Conservation (phyloP, 1,140 invertebrate genomes). For the Drosophila seguyi region DNA sequence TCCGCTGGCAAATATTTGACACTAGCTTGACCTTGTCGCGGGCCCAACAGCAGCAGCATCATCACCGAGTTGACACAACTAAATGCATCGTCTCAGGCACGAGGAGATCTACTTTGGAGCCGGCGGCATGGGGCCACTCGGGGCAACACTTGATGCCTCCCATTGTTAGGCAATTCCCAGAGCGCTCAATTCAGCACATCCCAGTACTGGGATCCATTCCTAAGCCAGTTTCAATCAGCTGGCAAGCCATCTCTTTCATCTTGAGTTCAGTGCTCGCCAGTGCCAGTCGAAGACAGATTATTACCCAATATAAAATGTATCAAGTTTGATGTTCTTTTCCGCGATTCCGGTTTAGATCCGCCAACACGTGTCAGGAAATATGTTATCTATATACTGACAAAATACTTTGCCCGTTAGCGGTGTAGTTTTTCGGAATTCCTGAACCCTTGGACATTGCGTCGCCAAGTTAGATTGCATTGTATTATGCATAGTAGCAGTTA, state of each 20-base stretch:
- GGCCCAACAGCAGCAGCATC: slow-evolving; percentile 25
- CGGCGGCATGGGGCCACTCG: not conserved
- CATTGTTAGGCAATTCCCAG: slow-evolving; percentile 23
- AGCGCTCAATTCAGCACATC: not conserved
- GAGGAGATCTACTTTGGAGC: slow-evolving; percentile 19
- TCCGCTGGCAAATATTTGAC: slow-evolving; percentile 63
- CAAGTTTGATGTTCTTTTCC: not conserved
- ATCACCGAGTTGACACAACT: slow-evolving; percentile 52
- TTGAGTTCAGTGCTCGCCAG: slow-evolving; percentile 8
- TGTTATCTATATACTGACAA: not conserved
- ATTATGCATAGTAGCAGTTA: not conserved
- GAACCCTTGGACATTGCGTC: slow-evolving; percentile 1
- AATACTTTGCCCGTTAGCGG: not conserved
- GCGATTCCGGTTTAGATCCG: not conserved
- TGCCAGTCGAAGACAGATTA: slow-evolving; percentile 9
- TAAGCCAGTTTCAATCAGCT: slow-evolving; percentile 14
- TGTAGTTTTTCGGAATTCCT: not conserved
- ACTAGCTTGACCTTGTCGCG: slow-evolving; percentile 63
- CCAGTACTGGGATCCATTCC: not conserved
- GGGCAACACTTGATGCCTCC: slow-evolving; percentile 37
- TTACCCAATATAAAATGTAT: slow-evolving; percentile 15
- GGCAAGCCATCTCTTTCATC: slow-evolving; percentile 2
- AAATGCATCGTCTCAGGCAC: slow-evolving; percentile 44
- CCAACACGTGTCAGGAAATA: not conserved
- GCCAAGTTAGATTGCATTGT: not conserved